phyloP scores from a whole-genome alignment of 2,888 invertebrate species.

The Drosophila villosipedis region DNA sequence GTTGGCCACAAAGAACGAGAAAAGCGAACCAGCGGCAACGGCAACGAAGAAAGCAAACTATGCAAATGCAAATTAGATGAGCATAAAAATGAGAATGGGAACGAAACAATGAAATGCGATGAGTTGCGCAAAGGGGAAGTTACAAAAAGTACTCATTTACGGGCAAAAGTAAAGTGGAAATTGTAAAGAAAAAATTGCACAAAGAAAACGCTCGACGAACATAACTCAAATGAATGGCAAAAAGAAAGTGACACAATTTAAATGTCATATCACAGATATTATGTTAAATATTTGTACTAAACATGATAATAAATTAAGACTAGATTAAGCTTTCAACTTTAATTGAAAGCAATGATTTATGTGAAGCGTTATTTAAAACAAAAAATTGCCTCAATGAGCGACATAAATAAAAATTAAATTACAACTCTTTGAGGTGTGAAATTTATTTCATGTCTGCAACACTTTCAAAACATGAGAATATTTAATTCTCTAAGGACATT shows the following conservation, averaged over 20 bases:
- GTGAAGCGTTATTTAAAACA: not conserved
- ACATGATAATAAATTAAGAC: constrained; percentile 1
- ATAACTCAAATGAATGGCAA: constrained; percentile 15
- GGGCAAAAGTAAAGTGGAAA: constrained; percentile 17
- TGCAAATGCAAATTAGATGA: constrained; percentile 79
- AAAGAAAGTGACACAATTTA: not conserved
- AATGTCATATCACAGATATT: not conserved
- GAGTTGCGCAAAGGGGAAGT: constrained; percentile 17
- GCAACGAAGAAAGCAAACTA: constrained; percentile 48
- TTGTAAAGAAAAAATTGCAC: constrained; percentile 23
- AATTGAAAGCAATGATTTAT: not conserved
- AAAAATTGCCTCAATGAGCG: not conserved
- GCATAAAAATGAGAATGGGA: constrained; percentile 46
- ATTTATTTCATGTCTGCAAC: not conserved
- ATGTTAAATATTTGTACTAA: not conserved
- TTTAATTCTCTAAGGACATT: not conserved
- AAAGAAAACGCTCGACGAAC: constrained; percentile 9
- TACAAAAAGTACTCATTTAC: constrained; percentile 10
- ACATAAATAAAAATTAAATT: not conserved
- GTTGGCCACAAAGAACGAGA: constrained; percentile 45
- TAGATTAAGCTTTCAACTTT: not conserved
- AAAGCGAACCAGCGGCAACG: constrained; percentile 15
- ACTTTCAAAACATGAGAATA: not conserved
- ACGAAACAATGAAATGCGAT: constrained; percentile 54
- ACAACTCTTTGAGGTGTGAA: not conserved